phyloP scores from a whole-genome alignment of 2,797 vertebrate species.

The Cephalopachus bancanus region DNA sequence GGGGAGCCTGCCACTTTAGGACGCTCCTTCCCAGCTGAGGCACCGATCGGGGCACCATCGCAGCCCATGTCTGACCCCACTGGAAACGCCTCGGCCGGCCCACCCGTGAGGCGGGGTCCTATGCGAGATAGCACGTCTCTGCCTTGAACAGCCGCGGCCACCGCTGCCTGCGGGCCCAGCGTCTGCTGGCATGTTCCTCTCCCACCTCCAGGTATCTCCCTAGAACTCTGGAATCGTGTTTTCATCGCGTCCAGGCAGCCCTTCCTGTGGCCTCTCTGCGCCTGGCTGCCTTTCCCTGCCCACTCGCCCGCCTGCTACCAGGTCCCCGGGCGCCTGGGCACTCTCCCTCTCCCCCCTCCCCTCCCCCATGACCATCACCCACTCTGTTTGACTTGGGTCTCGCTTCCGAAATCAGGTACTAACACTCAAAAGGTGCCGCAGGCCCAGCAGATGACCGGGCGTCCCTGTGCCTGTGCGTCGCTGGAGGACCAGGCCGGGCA shows the following conservation, averaged over 20 bases:
- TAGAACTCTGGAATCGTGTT: neutral
- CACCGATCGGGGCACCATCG: too few species aligned
- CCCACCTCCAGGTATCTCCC: accelerated
- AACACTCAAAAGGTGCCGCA: neutral
- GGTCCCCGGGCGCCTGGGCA: neutral
- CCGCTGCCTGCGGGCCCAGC: neutral
- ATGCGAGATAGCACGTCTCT: neutral
- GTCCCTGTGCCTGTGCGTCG: neutral
- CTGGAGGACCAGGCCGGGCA: too few species aligned
- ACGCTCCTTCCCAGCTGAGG: neutral
- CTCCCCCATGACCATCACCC: neutral
- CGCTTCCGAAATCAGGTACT: neutral
- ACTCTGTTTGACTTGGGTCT: neutral
- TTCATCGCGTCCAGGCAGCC: neutral
- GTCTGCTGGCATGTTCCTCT: neutral
- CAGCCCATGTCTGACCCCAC: neutral
- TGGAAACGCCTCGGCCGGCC: too few species aligned
- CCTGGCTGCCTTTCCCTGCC: neutral
- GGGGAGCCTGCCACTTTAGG: neutral
- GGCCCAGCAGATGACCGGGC: neutral
- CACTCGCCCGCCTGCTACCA: neutral
- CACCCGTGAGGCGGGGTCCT: too few species aligned
- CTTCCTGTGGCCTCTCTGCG: neutral
- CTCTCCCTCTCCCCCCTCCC: neutral
- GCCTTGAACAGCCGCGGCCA: neutral